Base-by-base conservation (phyloP, 2,888 invertebrate species). In the Diadegma fenestrale region DNA sequence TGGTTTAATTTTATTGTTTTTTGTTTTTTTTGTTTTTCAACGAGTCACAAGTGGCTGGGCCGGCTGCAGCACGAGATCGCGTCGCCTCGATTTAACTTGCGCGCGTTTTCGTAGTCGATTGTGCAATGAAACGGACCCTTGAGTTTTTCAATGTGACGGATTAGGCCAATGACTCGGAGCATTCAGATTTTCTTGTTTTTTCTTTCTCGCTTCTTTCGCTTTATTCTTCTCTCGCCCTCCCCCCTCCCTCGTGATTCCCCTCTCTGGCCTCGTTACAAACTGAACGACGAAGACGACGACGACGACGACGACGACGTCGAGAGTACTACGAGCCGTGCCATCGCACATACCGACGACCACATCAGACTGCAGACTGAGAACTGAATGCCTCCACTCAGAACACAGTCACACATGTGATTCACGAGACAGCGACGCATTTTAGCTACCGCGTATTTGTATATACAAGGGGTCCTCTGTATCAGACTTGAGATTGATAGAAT, bases 341-440 rank as follows among this genome's bases (percentile, higher is more conserved):
- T 68, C 77, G 63, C 69, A 78, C 69, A 78, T 78, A 61, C 68
- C 37, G 54, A 69, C 84, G 54, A 69, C 84, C 68, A 75, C 73
- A 78, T 84, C 80, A 64, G 78, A 83, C 85, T 80, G 77, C 33
- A 64, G 78, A 83, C 85, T 80, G 77, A 22, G 69, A 77, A 78
- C 82, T 79, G 79, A 87, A 86, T 86, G 84, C 78, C 58, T 84
- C 73, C 68, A 86, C 84, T 86, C 84, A 84, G 71, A 51, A 86
- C 76, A 30, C 80, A 76, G 72, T 83, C 81, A 80, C 87, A 87
- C 82, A 85, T 87, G 85, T 87, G 84, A 87, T 84, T 86, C 86
- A 87, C 54, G 82, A 69, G 69, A 77, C 75, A 64, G 76, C 68
- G 68, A 72, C 82, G 80, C 80, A 85, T 85, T 85, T 84, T 85